These are phyloP conservation scores for Lasiurus borealis DNA, from an alignment of 2,113 vertebrate species.

Conservation along the genomic window DNA sequence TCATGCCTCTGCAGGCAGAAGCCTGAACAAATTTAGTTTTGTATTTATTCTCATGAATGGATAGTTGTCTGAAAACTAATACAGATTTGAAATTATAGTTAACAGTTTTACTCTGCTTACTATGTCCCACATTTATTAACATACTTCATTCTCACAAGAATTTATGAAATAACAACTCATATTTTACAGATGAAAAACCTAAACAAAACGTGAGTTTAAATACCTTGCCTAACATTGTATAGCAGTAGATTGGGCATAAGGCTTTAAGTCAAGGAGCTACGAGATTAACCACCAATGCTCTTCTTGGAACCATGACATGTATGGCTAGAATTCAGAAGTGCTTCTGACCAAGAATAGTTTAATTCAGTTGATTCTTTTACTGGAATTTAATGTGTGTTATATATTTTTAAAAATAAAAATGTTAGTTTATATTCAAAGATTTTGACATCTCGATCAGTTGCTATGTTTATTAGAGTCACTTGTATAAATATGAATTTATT, in stretches of 20 bases:
- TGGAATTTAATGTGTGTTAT: background rate
- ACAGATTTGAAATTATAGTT: background rate
- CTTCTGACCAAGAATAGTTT: background rate
- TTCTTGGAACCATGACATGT: background rate
- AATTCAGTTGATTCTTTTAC: background rate
- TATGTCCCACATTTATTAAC: background rate
- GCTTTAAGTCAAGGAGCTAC: background rate
- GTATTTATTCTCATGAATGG: background rate
- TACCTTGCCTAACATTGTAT: background rate
- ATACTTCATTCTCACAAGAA: background rate
- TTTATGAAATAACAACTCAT: background rate
- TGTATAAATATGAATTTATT: background rate
- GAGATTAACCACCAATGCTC: background rate
- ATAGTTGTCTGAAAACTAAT: background rate
- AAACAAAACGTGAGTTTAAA: background rate
- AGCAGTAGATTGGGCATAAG: background rate
- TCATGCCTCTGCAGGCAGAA: background rate
- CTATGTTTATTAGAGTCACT: background rate
- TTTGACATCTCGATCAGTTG: conserved; percentile 13
- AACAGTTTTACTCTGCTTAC: background rate
- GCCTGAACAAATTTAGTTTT: background rate
- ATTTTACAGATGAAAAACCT: conserved; percentile 20
- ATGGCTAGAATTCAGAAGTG: background rate
- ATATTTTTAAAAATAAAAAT: background rate
- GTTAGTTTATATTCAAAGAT: background rate